Conservation (phyloP, 1,140 invertebrate genomes). For the Metaphire vulgaris region DNA sequence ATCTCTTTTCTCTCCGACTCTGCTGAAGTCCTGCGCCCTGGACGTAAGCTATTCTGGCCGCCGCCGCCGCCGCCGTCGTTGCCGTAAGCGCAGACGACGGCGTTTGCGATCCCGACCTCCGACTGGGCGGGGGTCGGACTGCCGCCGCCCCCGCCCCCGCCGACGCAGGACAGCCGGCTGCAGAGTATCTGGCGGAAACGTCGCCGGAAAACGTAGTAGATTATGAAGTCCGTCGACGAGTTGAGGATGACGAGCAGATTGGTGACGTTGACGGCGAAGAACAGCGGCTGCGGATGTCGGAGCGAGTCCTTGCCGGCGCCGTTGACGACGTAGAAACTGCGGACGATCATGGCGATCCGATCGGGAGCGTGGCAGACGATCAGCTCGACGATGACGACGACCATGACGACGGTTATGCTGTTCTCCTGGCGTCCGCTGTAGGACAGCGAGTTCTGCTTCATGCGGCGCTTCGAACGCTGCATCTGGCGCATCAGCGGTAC, state of each 20-base stretch:
- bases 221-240: conserved; percentile 27
- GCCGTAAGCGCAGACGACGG: not conserved
- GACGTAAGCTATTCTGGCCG: not conserved
- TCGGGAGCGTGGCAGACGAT: conserved; percentile 27
- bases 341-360: conserved; percentile 9
- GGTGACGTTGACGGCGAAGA: not conserved
- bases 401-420: conserved; percentile 29
- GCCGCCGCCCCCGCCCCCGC: not conserved
- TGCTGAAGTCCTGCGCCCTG: too few species aligned
- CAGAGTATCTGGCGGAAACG: conserved; percentile 22
- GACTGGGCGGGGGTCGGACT: not conserved
- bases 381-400: conserved; percentile 25
- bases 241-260: conserved; percentile 27
- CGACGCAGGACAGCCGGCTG: conserved; percentile 4
- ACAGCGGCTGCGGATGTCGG: conserved; percentile 13
- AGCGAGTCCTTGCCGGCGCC: not conserved
- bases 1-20: not conserved
- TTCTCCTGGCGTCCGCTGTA: conserved; percentile 20
- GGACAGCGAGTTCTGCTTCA: conserved; percentile 2
- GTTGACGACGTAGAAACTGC: too few species aligned
- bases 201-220: conserved; percentile 27
- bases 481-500: conserved; percentile 14
- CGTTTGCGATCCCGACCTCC: not conserved
- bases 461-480: conserved; percentile 7
- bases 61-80: not conserved